Base-by-base conservation (phyloP, 2,888 invertebrate genomes). In the Amblyjoppa fuscipennis region DNA sequence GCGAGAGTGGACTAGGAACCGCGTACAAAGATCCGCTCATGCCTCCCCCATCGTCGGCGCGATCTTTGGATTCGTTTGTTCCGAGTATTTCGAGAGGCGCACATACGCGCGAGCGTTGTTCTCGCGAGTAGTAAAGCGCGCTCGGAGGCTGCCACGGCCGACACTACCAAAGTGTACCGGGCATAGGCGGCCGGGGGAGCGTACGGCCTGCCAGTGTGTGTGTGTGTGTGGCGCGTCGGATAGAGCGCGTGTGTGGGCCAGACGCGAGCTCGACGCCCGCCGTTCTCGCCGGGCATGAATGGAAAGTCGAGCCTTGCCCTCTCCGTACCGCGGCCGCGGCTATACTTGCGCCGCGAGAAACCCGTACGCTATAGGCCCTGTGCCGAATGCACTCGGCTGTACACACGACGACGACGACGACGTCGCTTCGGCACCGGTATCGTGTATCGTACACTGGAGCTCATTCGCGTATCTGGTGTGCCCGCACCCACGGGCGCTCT, bases 281-380 rank as follows among this genome's bases (percentile, higher is more conserved):
- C 69, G 85, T 85, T 66, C 81, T 75, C 80, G 83, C 59, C 68
- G 78, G 83, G 84, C 85, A 89, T 89, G 88, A 89, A 89, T 89
- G 89, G 85, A 88, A 86, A 86, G 87, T 85, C 86, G 86, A 85
- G 80, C 74, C 73, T 51, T 51, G 81, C 79, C 64, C 59, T 64
- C 64, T 28, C 25, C 59, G 28, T 28, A 28, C 64, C 64, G 45
- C 38, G 61, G 28, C 75, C 31, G 64, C 64, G 34, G 20, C 51
- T 81, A 61, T 61, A 61, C 34, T 64, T 34, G 31, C 31, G 64
- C 31, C 56, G 74, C 53, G 71, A 38, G 69, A 78, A 77, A 64
- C 64, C 16, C 51, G 68, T 61, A 79, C 71, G 25, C 69, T 80
- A 76, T 79, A 73, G 1, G 16, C 13, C 3, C 59, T 49, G 41